Conservation (phyloP, 2,113 vertebrate species). For the Bos javanicus region DNA sequence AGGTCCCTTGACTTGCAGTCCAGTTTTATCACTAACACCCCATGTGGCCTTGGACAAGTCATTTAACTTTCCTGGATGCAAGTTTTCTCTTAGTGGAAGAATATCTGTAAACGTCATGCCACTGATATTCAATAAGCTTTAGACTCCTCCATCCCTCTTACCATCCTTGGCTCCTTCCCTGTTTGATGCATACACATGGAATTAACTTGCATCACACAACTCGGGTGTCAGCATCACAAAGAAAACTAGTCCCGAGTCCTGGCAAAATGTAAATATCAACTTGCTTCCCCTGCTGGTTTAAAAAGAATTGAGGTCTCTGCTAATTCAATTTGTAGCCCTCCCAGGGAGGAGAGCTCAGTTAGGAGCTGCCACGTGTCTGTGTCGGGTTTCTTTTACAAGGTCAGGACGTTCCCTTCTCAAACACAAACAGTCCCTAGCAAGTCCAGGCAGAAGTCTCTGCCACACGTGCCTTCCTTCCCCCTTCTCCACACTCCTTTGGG, state of each 20-base stretch:
- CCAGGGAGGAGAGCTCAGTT: neutral
- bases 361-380: neutral
- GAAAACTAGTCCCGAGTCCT: slow-evolving; percentile 8
- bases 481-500: neutral
- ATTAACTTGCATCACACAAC: slow-evolving; percentile 1
- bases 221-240: neutral
- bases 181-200: neutral
- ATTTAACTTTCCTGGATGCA: neutral
- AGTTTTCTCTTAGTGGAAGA: neutral
- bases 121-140: neutral
- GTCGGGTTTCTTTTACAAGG: slow-evolving; percentile 40
- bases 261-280: slow-evolving; percentile 13
- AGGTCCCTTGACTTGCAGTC: neutral
- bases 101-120: neutral
- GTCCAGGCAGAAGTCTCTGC: neutral
- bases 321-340: slow-evolving; percentile 15
- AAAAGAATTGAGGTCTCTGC: slow-evolving; percentile 12
- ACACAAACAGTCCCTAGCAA: neutral
- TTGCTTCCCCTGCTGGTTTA: neutral
- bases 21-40: neutral
- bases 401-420: slow-evolving; percentile 51
- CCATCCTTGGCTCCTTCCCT: neutral
- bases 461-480: neutral
- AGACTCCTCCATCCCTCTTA: neutral
- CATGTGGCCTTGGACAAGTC: neutral